A percentile compares a stretch with the other conserved stretches of the same genome.
Conservation (phyloP, 2,113 vertebrate genomes). For the Mixornis gularis region DNA sequence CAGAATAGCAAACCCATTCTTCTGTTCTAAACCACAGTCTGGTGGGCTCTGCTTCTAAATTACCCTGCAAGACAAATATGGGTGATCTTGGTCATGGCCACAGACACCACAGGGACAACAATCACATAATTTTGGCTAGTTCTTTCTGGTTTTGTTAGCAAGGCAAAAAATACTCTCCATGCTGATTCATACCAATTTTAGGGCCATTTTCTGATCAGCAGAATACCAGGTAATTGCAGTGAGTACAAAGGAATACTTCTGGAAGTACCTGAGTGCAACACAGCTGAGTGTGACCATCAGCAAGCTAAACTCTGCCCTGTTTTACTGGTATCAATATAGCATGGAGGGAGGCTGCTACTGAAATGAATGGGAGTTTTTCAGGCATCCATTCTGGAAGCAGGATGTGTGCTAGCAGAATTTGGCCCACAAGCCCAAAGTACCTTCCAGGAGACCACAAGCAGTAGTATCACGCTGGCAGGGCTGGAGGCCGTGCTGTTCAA, state of each 20-base stretch:
- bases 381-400: background rate
- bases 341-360: background rate
- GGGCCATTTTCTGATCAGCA: slow-evolving; percentile 45
- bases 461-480: background rate
- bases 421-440: slow-evolving; percentile 12
- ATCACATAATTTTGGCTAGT: background rate
- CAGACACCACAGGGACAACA: background rate
- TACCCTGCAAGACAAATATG: background rate
- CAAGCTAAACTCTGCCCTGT: background rate
- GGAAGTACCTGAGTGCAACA: background rate
- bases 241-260: background rate
- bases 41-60: slow-evolving; percentile 34
- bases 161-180: slow-evolving; percentile 4
- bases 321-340: background rate
- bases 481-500: background rate
- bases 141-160: slow-evolving; percentile 32
- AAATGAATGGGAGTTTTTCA: background rate
- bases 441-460: background rate
- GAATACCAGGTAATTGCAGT: background rate
- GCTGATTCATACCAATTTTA: background rate
- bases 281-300: background rate
- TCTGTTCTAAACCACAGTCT: slow-evolving; percentile 7
- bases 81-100: background rate
- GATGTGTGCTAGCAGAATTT: slow-evolving; percentile 23
- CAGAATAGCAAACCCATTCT: slow-evolving; percentile 45